These are phyloP conservation scores for Dascyllus trimaculatus DNA, from an alignment of 2,113 vertebrate genomes.

Conservation along the genomic window DNA sequence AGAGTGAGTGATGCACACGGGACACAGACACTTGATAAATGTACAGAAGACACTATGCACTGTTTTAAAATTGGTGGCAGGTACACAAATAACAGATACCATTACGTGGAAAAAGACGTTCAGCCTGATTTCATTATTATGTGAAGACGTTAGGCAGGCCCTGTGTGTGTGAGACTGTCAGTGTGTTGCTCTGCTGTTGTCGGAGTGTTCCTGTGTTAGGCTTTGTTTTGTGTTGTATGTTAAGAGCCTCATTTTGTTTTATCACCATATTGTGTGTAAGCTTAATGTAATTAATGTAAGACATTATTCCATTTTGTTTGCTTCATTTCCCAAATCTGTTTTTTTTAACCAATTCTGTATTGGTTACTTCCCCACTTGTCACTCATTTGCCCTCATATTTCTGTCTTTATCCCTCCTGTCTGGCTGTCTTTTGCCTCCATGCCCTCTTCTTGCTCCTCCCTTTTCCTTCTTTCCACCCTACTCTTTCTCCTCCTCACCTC, in stretches of 20 bases:
- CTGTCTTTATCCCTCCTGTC: slow-evolving; percentile 21
- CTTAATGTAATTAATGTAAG: slow-evolving; percentile 48
- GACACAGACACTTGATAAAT: background rate
- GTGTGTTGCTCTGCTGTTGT: slow-evolving; percentile 32
- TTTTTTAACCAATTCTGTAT: slow-evolving; percentile 7
- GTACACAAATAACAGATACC: background rate
- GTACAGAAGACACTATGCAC: background rate
- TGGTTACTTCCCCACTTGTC: slow-evolving; percentile 4
- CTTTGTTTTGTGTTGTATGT: slow-evolving; percentile 56
- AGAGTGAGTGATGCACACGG: slow-evolving; percentile 78
- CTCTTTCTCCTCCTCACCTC: background rate
- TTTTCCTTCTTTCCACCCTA: background rate
- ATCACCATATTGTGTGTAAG: slow-evolving; percentile 62
- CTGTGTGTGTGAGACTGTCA: slow-evolving; percentile 8
- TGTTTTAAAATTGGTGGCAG: too few relatives aligned
- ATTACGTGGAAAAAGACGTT: too few relatives aligned
- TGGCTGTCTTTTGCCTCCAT: slow-evolving; percentile 4
- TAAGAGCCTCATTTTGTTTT: slow-evolving; percentile 44
- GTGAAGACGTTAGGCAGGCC: background rate
- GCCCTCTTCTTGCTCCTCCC: background rate
- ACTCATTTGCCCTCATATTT: background rate
- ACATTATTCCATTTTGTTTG: slow-evolving; percentile 72
- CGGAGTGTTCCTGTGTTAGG: slow-evolving; percentile 34
- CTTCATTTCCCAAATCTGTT: slow-evolving; percentile 39
- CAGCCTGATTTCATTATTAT: too few relatives aligned